A percentile compares a stretch with the other conserved stretches of the same genome.
These are phyloP conservation scores for Vicugna pacos DNA, from an alignment of 2,113 vertebrate species.

Conservation along the genomic window DNA sequence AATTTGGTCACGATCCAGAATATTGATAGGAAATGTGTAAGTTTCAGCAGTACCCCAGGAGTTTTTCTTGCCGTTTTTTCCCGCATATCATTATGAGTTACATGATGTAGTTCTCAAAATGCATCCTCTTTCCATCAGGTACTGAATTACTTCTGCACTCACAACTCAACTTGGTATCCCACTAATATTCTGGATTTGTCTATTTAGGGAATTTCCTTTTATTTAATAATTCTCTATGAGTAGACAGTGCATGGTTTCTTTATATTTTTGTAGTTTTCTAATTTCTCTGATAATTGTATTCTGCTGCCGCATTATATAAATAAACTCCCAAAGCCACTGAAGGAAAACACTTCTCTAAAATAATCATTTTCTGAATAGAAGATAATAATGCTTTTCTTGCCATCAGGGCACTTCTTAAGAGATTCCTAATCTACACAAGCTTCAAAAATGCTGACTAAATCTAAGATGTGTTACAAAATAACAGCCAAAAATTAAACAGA, in stretches of 20 bases:
- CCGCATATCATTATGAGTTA: background rate
- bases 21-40: background rate
- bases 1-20: background rate
- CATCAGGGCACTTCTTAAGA: slow-evolving; percentile 48
- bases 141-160: background rate
- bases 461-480: slow-evolving; percentile 34
- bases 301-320: background rate
- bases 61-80: background rate
- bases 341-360: background rate
- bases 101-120: background rate
- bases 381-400: slow-evolving; percentile 22
- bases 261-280: background rate
- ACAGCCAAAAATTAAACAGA: background rate
- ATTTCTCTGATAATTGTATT: background rate
- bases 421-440: slow-evolving; percentile 40
- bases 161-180: background rate
- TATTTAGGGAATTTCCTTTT: background rate
- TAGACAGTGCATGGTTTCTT: background rate
- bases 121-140: background rate
- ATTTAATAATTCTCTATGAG: background rate
- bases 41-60: background rate
- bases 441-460: slow-evolving; percentile 57
- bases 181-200: background rate
- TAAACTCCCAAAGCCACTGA: background rate
- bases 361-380: background rate